These are phyloP conservation scores for Pachypsylla venusta DNA, from an alignment of 1,140 invertebrate genomes.

Conservation along the genomic window DNA sequence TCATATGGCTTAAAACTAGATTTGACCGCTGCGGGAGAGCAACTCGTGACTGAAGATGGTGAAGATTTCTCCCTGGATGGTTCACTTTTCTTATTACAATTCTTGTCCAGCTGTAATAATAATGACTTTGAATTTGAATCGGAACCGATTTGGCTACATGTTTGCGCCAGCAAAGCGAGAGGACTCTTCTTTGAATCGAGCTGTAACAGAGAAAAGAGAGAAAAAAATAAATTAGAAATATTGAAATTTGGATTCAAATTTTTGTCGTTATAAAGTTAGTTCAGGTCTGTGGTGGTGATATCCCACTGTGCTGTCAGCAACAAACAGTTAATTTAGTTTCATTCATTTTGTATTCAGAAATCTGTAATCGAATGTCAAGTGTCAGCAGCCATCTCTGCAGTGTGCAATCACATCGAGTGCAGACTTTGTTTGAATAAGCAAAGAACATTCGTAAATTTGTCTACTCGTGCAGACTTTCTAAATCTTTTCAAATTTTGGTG, in stretches of 20 bases:
- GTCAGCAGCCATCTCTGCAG: neutral
- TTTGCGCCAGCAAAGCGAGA: slow-evolving; percentile 89
- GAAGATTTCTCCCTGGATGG: slow-evolving; percentile 15
- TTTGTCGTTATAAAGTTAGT: neutral
- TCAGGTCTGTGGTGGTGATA: neutral
- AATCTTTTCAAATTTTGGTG: too few relatives aligned
- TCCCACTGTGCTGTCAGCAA: neutral
- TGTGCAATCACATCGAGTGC: too few relatives aligned
- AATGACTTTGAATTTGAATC: slow-evolving; percentile 51
- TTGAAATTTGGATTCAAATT: neutral
- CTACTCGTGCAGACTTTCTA: too few relatives aligned
- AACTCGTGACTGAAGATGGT: slow-evolving; percentile 18
- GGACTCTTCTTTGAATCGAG: slow-evolving; percentile 97
- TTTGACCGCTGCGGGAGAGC: slow-evolving; percentile 31
- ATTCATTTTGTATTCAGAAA: neutral
- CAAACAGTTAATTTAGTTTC: slow-evolving; percentile 4
- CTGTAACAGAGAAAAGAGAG: slow-evolving; percentile 45
- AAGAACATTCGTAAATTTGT: too few relatives aligned
- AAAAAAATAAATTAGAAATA: neutral
- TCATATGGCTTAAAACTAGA: slow-evolving; percentile 76
- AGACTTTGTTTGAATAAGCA: too few relatives aligned
- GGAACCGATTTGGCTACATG: slow-evolving; percentile 93
- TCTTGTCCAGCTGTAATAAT: slow-evolving; percentile 51
- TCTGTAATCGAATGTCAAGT: neutral
- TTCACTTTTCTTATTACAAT: slow-evolving; percentile 40